These are phyloP conservation scores for Aphaenogaster floridana DNA, from an alignment of 1,140 invertebrate genomes.

Conservation along the genomic window DNA sequence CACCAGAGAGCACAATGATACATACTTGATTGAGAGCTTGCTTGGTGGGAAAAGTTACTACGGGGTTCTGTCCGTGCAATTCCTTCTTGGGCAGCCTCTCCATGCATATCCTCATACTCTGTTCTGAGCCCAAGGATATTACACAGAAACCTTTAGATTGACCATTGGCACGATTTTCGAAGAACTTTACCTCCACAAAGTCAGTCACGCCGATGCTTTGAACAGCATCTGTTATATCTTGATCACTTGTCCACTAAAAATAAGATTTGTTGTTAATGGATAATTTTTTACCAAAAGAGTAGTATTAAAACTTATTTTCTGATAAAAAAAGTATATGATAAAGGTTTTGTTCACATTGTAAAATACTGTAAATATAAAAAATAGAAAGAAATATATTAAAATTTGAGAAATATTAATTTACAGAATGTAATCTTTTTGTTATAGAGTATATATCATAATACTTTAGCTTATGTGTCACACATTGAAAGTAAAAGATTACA, in stretches of 20 bases:
- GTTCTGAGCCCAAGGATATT: conserved; percentile 96
- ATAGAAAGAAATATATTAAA: background rate
- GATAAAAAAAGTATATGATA: background rate
- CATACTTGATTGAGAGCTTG: conserved; percentile 91
- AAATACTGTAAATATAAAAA: background rate
- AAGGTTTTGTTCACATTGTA: background rate
- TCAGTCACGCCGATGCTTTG: conserved; percentile 96
- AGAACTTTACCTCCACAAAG: conserved; percentile 99
- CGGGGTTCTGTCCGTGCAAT: conserved; percentile 97
- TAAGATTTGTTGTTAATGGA: conserved; percentile 66
- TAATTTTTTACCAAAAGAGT: background rate
- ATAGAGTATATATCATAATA: background rate
- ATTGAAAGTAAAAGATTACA: conserved; percentile 24
- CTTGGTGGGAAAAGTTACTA: conserved; percentile 98
- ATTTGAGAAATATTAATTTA: background rate
- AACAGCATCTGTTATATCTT: conserved; percentile 96
- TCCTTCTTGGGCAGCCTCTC: conserved; percentile 98
- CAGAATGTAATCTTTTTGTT: background rate
- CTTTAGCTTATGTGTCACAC: background rate
- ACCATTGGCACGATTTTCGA: conserved; percentile 99
- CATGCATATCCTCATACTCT: conserved; percentile 95
- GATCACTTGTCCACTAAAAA: conserved; percentile 98
- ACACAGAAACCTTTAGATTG: conserved; percentile 99
- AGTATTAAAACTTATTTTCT: background rate
- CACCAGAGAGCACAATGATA: background rate